A percentile compares a stretch with the other conserved stretches of the same genome.
Evolutionary conservation across 2,113 vertebrate species (phyloP).

Genomic region (Astur gentilis): DNA sequence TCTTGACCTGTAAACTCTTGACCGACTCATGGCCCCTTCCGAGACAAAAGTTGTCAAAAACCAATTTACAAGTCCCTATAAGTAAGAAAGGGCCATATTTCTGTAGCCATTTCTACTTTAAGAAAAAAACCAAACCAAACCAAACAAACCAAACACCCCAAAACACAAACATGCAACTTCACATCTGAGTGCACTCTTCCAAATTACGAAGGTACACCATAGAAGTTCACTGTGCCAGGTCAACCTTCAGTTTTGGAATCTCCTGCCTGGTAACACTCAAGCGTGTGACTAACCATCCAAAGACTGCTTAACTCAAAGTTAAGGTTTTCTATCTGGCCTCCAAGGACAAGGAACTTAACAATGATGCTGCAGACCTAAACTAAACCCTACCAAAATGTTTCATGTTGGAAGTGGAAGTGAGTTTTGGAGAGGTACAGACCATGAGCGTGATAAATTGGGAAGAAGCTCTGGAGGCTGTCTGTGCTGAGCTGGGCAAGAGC

Average conservation of each 20-base stretch:
- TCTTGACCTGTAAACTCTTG: neutral
- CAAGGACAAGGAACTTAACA: neutral
- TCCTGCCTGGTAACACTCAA: neutral
- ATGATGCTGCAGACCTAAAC: neutral
- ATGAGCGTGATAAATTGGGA: neutral
- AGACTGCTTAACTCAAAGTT: neutral
- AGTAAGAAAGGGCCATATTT: neutral
- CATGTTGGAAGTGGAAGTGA: neutral
- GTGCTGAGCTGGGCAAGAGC: neutral
- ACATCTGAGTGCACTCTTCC: neutral
- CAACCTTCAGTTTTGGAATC: neutral
- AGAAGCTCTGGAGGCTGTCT: neutral
- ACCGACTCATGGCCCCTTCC: neutral
- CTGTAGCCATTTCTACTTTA: neutral
- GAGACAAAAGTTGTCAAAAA: neutral
- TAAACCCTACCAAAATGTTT: rapidly evolving
- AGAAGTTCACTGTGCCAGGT: neutral
- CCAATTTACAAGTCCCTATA: neutral
- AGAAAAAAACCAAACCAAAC: neutral
- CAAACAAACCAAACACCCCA: neutral
- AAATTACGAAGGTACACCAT: neutral
- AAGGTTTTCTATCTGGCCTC: neutral
- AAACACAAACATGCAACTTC: neutral
- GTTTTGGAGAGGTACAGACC: neutral
- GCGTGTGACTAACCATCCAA: neutral